Conservation (phyloP, 2,113 vertebrate species). For the Hystrix cristata region DNA sequence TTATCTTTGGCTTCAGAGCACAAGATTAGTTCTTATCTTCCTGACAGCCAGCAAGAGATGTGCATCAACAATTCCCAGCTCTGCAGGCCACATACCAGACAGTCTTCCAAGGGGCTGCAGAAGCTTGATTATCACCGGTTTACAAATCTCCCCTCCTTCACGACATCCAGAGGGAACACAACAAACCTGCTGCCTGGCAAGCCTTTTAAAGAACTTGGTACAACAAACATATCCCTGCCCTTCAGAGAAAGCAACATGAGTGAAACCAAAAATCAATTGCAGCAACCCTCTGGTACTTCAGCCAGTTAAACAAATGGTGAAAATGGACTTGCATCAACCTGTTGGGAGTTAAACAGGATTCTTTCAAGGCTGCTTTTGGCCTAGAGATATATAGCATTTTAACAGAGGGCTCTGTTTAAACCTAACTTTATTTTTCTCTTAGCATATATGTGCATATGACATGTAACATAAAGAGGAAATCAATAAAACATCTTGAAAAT, state of each 20-base stretch:
- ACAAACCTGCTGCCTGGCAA: slow-evolving; percentile 41
- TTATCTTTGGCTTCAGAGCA: neutral
- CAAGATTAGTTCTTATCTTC: slow-evolving; percentile 42
- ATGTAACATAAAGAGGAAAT: slow-evolving; percentile 12
- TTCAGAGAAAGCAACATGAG: slow-evolving; percentile 35
- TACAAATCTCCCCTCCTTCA: neutral
- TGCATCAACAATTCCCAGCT: neutral
- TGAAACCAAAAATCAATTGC: slow-evolving; percentile 45
- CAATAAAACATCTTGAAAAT: slow-evolving; percentile 41
- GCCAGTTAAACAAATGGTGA: neutral
- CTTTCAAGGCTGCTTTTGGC: neutral
- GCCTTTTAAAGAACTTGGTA: slow-evolving; percentile 52
- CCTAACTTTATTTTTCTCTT: slow-evolving; percentile 18
- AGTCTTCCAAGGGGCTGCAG: neutral
- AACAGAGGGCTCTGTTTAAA: slow-evolving; percentile 24
- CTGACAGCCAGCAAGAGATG: neutral
- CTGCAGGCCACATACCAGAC: neutral
- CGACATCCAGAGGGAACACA: slow-evolving; percentile 17
- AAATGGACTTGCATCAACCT: neutral
- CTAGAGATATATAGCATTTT: neutral
- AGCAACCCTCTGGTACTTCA: neutral
- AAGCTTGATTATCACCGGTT: neutral
- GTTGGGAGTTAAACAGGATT: neutral
- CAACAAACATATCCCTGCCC: slow-evolving; percentile 14
- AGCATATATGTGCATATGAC: neutral